Percentiles rank a stretch among this genome's conserved stretches.
Conservation (phyloP, 2,888 invertebrate species). For the Conops quadrifasciatus region DNA sequence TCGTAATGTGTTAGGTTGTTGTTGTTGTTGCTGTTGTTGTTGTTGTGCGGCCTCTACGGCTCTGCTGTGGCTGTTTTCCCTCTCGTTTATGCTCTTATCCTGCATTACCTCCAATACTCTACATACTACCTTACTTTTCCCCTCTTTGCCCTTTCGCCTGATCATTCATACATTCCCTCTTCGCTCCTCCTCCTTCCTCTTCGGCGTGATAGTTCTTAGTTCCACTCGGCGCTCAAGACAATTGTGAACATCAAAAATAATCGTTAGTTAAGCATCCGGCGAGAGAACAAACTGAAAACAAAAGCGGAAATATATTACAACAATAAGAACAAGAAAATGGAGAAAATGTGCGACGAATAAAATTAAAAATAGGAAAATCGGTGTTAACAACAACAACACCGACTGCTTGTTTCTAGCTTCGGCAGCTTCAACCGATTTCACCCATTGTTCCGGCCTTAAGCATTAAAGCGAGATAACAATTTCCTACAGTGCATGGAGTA, state of each 20-base stretch:
- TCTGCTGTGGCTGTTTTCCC: not conserved
- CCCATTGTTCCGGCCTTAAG: slow-evolving; percentile 23
- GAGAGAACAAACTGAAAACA: not conserved
- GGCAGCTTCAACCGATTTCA: not conserved
- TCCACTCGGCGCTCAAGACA: slow-evolving; percentile 27
- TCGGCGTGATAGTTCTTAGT: not conserved
- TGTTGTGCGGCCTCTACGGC: not conserved
- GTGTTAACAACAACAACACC: too few relatives aligned
- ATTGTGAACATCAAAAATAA: slow-evolving; percentile 32
- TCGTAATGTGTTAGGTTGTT: not conserved
- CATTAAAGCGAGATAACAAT: slow-evolving; percentile 46
- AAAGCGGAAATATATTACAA: not conserved
- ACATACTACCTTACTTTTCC: not conserved
- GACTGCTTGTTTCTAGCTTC: too few relatives aligned
- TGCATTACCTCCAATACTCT: not conserved
- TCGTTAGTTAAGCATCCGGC: slow-evolving; percentile 35
- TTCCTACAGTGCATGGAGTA: too few relatives aligned
- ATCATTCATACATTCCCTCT: too few relatives aligned
- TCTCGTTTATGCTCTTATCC: not conserved
- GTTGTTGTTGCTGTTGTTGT: not conserved
- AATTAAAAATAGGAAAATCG: slow-evolving; percentile 31
- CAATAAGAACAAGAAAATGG: slow-evolving; percentile 1
- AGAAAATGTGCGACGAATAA: not conserved
- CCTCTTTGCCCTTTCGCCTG: not conserved
- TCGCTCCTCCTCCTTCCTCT: not conserved